Conservation (phyloP, 2,888 invertebrate species). For the Cephus pulcher region DNA sequence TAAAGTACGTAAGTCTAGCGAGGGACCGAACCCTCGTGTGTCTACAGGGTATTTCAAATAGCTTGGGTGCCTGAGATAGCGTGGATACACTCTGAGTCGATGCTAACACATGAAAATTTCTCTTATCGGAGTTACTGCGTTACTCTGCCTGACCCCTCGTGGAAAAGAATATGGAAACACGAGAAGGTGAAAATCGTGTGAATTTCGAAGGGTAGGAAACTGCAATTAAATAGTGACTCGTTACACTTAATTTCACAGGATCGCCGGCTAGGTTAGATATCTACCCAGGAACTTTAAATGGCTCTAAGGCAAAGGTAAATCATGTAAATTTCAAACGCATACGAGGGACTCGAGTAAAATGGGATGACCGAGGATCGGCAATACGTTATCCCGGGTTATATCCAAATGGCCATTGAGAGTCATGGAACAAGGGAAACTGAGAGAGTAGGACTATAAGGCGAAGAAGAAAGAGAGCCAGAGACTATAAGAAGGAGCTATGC, state of each 20-base stretch:
- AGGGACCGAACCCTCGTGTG: too few species aligned
- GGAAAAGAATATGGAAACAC: background rate
- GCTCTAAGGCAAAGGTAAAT: background rate
- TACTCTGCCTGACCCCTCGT: background rate
- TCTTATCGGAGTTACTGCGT: too few species aligned
- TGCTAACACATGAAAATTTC: too few species aligned
- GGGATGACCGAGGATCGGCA: background rate
- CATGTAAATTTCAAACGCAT: background rate
- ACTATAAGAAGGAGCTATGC: background rate
- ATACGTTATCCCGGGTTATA: background rate
- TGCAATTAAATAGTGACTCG: background rate
- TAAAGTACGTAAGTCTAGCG: background rate
- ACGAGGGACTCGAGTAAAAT: background rate
- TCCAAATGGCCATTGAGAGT: background rate
- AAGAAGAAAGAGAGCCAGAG: background rate
- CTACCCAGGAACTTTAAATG: background rate
- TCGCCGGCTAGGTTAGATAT: background rate
- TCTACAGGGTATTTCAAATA: too few species aligned
- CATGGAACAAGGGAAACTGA: background rate
- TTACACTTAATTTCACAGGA: background rate
- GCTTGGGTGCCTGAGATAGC: too few species aligned
- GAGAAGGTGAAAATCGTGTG: background rate
- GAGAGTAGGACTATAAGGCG: background rate
- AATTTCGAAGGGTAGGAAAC: background rate
- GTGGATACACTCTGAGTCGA: too few species aligned